Evolutionary conservation across 2,797 vertebrate genomes (phyloP).

Genomic region (Otolemur crassicaudatus): DNA sequence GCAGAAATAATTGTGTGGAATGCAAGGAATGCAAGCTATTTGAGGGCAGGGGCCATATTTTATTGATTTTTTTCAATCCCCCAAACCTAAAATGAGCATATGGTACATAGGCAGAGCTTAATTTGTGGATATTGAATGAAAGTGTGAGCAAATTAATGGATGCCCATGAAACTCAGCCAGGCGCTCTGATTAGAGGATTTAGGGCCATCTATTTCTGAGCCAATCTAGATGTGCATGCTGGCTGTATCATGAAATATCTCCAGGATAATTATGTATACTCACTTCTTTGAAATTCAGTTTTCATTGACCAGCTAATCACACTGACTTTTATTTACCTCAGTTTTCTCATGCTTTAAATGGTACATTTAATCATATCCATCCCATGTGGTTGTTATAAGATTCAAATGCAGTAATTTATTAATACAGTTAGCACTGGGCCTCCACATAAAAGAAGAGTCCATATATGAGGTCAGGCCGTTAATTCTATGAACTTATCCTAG

Average conservation of each 20-base stretch:
- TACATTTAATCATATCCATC: background rate
- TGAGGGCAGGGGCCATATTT: background rate
- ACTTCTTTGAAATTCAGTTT: constrained; percentile 55
- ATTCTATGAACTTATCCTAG: too few relatives aligned
- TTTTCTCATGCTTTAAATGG: constrained; percentile 36
- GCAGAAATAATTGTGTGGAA: background rate
- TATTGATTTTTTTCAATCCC: background rate
- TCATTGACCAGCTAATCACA: constrained; percentile 43
- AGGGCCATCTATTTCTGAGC: background rate
- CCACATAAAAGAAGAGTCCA: background rate
- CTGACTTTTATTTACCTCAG: background rate
- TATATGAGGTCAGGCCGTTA: background rate
- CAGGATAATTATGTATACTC: background rate
- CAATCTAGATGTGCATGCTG: background rate
- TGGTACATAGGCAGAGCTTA: background rate
- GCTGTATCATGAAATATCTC: background rate
- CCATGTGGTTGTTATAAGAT: background rate
- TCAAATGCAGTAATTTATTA: background rate
- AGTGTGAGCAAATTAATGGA: background rate
- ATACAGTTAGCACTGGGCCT: background rate
- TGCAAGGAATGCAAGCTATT: background rate
- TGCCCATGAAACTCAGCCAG: background rate
- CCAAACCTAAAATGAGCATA: background rate
- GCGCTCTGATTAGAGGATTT: background rate
- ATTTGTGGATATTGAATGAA: background rate